These are phyloP conservation scores for Misgurnus mizolepis DNA, from an alignment of 2,113 vertebrate species.

Conservation along the genomic window DNA sequence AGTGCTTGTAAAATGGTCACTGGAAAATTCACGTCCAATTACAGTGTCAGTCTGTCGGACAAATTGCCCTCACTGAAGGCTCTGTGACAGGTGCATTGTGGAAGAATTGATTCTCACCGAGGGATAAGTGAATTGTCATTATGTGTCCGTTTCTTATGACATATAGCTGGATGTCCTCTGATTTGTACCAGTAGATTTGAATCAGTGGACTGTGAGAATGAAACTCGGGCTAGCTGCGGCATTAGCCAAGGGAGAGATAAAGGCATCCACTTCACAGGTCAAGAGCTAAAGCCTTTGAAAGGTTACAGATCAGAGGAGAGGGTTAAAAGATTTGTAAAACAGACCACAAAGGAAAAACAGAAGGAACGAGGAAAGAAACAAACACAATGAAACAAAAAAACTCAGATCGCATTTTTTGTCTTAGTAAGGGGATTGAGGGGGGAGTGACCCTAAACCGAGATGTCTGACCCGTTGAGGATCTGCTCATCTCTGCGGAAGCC, in stretches of 20 bases:
- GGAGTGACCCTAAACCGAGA: constrained; percentile 12
- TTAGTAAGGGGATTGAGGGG: constrained; percentile 50
- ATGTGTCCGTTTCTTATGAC: constrained; percentile 92
- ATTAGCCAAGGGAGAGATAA: constrained; percentile 81
- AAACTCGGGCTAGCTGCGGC: constrained; percentile 79
- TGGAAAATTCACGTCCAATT: constrained; percentile 95
- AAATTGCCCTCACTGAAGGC: constrained; percentile 92
- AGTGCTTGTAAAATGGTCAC: constrained; percentile 88
- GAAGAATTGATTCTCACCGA: constrained; percentile 94
- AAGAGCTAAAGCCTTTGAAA: constrained; percentile 82
- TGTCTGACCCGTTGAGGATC: constrained; percentile 79
- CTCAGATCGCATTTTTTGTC: constrained; percentile 37
- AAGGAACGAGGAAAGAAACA: constrained; percentile 62
- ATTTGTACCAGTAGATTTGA: constrained; percentile 93
- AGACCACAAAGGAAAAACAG: constrained; percentile 76
- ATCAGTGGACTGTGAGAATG: constrained; percentile 83
- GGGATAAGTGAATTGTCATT: constrained; percentile 99
- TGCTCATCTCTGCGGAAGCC: constrained; percentile 83
- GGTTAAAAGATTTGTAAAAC: constrained; percentile 75
- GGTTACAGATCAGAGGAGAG: constrained; percentile 77
- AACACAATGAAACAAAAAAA: constrained; percentile 46
- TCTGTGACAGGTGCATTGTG: constrained; percentile 98
- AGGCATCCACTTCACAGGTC: constrained; percentile 82
- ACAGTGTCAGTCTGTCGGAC: constrained; percentile 94
- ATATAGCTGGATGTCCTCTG: constrained; percentile 91